These are phyloP conservation scores for Silurus meridionalis DNA, from an alignment of 2,113 vertebrate genomes.

Conservation along the genomic window DNA sequence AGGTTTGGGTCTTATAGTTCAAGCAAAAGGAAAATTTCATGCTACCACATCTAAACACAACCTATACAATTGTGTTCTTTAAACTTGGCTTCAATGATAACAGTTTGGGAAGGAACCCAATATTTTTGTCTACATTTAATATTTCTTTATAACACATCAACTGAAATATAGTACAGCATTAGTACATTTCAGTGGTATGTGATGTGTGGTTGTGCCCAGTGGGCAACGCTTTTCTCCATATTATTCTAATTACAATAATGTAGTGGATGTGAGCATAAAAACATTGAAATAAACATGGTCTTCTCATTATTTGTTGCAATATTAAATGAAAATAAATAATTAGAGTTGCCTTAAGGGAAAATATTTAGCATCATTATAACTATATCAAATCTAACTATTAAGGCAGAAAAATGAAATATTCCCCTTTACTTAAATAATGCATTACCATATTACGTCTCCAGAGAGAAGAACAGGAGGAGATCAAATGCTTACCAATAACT, in stretches of 20 bases:
- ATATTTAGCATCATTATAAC: background rate
- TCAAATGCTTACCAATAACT: conserved; percentile 60
- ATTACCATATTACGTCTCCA: no score
- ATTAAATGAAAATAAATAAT: background rate
- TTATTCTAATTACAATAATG: background rate
- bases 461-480: conserved; percentile 61
- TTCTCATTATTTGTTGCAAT: background rate
- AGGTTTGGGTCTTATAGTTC: no score
- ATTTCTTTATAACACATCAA: no score
- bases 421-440: background rate
- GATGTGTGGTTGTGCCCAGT: background rate
- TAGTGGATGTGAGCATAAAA: background rate
- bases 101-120: no score
- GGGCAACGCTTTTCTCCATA: background rate
- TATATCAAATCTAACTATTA: background rate
- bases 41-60: no score
- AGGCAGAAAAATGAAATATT: background rate
- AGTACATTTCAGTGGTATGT: no score
- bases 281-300: background rate
- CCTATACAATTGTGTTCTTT: no score
- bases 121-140: no score
- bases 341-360: background rate
- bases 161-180: no score
- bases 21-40: no score
- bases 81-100: no score